Conservation (phyloP, 2,888 invertebrate genomes). For the Electrophaes corylata region DNA sequence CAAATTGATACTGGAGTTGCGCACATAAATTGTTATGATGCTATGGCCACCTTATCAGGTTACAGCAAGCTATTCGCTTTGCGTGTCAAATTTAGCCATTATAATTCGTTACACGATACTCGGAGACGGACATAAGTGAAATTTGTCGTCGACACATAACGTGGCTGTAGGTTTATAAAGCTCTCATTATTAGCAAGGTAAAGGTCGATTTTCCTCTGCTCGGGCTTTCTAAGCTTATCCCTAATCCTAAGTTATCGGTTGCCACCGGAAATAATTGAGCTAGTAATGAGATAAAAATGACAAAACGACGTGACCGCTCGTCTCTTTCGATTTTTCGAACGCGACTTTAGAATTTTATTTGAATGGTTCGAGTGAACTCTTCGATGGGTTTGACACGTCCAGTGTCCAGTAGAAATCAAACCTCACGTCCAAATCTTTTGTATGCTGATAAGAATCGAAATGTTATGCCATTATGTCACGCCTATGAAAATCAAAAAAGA, state of each 20-base stretch:
- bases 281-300: neutral
- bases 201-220: too few relatives aligned
- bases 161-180: neutral
- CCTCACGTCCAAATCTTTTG: too few relatives aligned
- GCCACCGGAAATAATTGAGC: neutral
- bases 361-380: neutral
- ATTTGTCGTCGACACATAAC: neutral
- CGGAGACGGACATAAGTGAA: neutral
- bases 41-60: neutral
- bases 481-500: too few relatives aligned
- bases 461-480: too few relatives aligned
- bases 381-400: neutral
- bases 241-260: neutral
- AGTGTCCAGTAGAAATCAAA: too few relatives aligned
- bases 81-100: slow-evolving; percentile 1
- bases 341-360: neutral
- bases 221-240: too few relatives aligned
- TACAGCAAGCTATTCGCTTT: neutral
- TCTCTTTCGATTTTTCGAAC: neutral
- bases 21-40: neutral
- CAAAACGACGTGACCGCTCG: neutral
- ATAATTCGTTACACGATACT: neutral
- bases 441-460: too few relatives aligned
- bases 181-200: too few relatives aligned
- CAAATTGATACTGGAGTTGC: neutral